These are phyloP conservation scores for Gadus chalcogrammus DNA, from an alignment of 2,113 vertebrate genomes.

Conservation along the genomic window DNA sequence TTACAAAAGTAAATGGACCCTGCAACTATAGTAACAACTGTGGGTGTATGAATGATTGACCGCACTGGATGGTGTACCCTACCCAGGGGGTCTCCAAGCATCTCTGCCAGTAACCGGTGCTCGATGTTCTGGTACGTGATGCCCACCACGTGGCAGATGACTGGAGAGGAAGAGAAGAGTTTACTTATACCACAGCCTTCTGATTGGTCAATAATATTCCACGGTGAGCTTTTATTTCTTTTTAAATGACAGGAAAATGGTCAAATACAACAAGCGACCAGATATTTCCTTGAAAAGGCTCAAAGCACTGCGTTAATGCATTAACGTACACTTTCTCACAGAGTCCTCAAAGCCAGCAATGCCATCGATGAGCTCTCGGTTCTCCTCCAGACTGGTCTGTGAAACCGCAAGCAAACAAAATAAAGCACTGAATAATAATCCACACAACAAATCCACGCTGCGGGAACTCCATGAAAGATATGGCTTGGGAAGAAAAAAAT, in stretches of 20 bases:
- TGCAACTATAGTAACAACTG: no score
- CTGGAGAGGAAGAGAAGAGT: conserved; percentile 55
- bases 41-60: no score
- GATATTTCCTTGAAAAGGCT: no score
- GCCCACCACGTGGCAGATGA: conserved; percentile 91
- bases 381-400: conserved; percentile 84
- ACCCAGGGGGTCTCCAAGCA: conserved; percentile 90
- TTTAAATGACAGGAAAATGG: no score
- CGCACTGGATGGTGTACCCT: conserved; percentile 27
- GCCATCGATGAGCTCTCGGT: conserved; percentile 84
- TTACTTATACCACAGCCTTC: no score
- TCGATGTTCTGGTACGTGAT: conserved; percentile 94
- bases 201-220: no score
- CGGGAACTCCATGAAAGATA: background rate
- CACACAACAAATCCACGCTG: background rate
- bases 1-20: no score
- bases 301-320: background rate
- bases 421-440: background rate
- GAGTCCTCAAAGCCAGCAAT: conserved; percentile 91
- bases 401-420: background rate
- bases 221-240: no score
- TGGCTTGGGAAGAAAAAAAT: background rate
- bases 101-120: conserved; percentile 83
- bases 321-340: conserved; percentile 83
- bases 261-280: no score